Evolutionary conservation across 2,113 vertebrate genomes (phyloP).

Genomic region (Salminus brasiliensis): DNA sequence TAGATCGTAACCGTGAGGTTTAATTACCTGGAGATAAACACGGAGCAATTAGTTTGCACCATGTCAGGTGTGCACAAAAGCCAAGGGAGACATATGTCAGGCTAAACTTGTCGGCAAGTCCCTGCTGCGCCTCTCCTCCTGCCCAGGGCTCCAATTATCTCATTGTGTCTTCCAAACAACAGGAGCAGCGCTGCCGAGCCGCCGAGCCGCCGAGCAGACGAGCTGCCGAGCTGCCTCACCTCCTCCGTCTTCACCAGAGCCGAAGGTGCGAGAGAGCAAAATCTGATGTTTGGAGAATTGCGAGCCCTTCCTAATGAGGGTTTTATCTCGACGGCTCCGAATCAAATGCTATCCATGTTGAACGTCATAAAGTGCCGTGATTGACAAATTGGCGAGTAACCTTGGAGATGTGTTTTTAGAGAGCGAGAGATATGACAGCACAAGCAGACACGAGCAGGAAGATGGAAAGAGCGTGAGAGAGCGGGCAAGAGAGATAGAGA

Average conservation of each 20-base stretch:
- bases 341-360: slow-evolving; percentile 27
- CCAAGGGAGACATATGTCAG: slow-evolving; percentile 61
- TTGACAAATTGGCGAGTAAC: slow-evolving; percentile 28
- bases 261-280: slow-evolving; percentile 31
- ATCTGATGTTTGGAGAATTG: slow-evolving; percentile 23
- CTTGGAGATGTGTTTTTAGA: slow-evolving; percentile 22
- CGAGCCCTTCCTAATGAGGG: slow-evolving; percentile 24
- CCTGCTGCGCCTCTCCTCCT: slow-evolving; percentile 34
- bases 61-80: slow-evolving; percentile 60
- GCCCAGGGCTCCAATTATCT: slow-evolving; percentile 67
- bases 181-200: slow-evolving; percentile 6
- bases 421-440: slow-evolving; percentile 7
- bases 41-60: slow-evolving; percentile 65
- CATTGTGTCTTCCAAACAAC: slow-evolving; percentile 44
- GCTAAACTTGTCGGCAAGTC: slow-evolving; percentile 50
- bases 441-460: background rate
- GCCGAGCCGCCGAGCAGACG: background rate
- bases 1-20: slow-evolving; percentile 50
- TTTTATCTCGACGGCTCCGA: slow-evolving; percentile 2
- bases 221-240: slow-evolving; percentile 33
- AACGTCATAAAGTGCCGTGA: background rate
- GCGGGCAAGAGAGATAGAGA: background rate
- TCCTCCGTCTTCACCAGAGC: slow-evolving; percentile 4
- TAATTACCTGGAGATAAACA: slow-evolving; percentile 67
- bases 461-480: background rate